Evolutionary conservation across 2,888 invertebrate genomes (phyloP), one percentile per base, ranked within the genome.

Genomic region (Lasioglossum pauxillum): DNA sequence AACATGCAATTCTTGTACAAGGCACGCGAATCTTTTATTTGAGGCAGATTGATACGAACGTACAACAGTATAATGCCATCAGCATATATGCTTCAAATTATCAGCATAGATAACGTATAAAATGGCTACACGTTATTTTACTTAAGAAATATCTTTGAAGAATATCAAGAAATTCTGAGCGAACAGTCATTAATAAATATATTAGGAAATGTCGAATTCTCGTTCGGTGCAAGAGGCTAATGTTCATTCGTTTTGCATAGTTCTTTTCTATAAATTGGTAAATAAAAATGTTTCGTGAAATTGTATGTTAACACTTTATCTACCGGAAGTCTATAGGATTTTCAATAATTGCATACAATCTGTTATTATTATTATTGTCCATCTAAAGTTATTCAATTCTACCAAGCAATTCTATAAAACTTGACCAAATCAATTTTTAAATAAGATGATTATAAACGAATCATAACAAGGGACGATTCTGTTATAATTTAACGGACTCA

Each of bases 61-160:
- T 35, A 23, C 7, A 49, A 49, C 49, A 49, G 49, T 49, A 49
- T 49, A 49, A 53, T 23, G 53, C 53, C 53, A 53, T 23, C 53
- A 23, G 57, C 57, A 57, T 57, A 57, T 57, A 57, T 57, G n/a
- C 57, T 57, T n/a, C 4, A 78, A 60, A 49, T 57, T 57, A 57
- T 57, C 57, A 57, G 57, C 10, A 57, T 57, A 57, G 57, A 57
- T 57, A 57, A 57, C 57, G 57, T 57, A n/a, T n/a, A 57, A 57
- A 57, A 57, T 57, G 10, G n/a, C n/a, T 53, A 53, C 57, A 57
- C n/a, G 57, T 10, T 57, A 57, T 57, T 57, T 57, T 57, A 57
- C 57, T 57, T 57, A 57, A 23, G 53, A 23, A 53, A 53, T 53
- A 53, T 53, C 23, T 23, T 23, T 23, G 8, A 53, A 2, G 53